These are phyloP conservation scores for Lasioglossum villosulum DNA, from an alignment of 2,888 invertebrate species.

Conservation along the genomic window DNA sequence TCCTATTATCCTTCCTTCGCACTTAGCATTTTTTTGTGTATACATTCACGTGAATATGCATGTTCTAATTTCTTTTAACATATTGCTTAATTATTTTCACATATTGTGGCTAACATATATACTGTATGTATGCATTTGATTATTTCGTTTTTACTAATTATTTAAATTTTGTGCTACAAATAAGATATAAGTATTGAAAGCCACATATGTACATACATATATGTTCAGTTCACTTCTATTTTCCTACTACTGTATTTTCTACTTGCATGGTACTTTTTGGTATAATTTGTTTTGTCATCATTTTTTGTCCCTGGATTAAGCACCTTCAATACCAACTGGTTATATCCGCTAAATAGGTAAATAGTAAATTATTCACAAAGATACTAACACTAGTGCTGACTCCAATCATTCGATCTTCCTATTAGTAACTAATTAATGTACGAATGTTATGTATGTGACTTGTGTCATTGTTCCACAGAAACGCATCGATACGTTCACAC, in stretches of 20 bases:
- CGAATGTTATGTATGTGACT: neutral
- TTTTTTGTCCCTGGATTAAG: conserved; percentile 54
- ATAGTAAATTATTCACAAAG: conserved; percentile 37
- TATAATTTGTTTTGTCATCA: conserved; percentile 48
- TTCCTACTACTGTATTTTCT: conserved; percentile 19
- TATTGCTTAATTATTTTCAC: conserved; percentile 31
- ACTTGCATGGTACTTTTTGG: conserved; percentile 51
- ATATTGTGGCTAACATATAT: conserved; percentile 24
- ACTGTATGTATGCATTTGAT: neutral
- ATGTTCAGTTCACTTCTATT: conserved; percentile 10
- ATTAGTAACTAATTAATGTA: neutral
- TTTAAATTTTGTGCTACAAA: neutral
- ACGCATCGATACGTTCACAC: conserved; percentile 78
- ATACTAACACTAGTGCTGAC: neutral
- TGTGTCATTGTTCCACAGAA: conserved; percentile 61
- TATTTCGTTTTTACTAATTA: neutral
- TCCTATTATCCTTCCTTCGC: conserved; percentile 73
- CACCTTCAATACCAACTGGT: conserved; percentile 55
- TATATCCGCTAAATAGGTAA: conserved; percentile 68
- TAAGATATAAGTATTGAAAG: neutral
- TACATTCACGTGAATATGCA: conserved; percentile 30
- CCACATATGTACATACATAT: conserved; percentile 30
- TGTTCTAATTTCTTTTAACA: conserved; percentile 14
- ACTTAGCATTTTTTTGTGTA: conserved; percentile 65
- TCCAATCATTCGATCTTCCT: neutral